Percentiles rank a stretch among this genome's conserved stretches.
phyloP scores from a whole-genome alignment of 2,888 invertebrate species.

The Lithosia quadra region DNA sequence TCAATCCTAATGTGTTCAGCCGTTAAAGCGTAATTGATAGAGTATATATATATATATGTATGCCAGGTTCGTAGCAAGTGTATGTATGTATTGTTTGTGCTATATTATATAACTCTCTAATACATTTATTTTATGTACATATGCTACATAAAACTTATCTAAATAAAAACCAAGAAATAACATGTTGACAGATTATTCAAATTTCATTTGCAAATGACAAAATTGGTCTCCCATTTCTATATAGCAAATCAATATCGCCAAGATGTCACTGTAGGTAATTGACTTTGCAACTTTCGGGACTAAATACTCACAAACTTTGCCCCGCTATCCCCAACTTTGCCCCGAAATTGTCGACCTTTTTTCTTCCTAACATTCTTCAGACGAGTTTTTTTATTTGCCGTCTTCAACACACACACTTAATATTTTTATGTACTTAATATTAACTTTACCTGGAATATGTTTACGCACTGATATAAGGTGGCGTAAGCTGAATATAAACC shows the following conservation, averaged over 20 bases:
- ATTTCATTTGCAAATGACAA: background rate
- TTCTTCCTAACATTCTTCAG: slow-evolving; percentile 14
- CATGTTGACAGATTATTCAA: background rate
- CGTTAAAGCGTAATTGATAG: too few relatives aligned
- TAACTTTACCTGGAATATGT: background rate
- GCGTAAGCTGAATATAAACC: background rate
- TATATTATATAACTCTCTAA: too few relatives aligned
- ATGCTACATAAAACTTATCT: too few relatives aligned
- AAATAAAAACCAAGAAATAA: background rate
- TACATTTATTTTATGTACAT: too few relatives aligned
- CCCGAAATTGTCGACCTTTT: slow-evolving; percentile 17
- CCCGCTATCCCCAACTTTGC: slow-evolving; percentile 27
- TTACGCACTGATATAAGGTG: background rate
- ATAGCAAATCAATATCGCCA: slow-evolving; percentile 35
- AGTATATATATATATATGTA: too few relatives aligned
- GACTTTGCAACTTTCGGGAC: slow-evolving; percentile 36
- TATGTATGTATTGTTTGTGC: too few relatives aligned
- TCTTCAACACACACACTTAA: background rate
- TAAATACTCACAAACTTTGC: slow-evolving; percentile 36
- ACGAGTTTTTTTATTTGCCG: slow-evolving; percentile 12
- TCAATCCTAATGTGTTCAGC: too few relatives aligned
- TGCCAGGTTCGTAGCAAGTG: too few relatives aligned
- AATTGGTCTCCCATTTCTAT: slow-evolving; percentile 5
- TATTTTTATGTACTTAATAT: background rate
- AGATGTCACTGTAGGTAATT: slow-evolving; percentile 34